These are phyloP conservation scores for Neotoma lepida DNA, from an alignment of 2,113 vertebrate genomes.

Conservation along the genomic window DNA sequence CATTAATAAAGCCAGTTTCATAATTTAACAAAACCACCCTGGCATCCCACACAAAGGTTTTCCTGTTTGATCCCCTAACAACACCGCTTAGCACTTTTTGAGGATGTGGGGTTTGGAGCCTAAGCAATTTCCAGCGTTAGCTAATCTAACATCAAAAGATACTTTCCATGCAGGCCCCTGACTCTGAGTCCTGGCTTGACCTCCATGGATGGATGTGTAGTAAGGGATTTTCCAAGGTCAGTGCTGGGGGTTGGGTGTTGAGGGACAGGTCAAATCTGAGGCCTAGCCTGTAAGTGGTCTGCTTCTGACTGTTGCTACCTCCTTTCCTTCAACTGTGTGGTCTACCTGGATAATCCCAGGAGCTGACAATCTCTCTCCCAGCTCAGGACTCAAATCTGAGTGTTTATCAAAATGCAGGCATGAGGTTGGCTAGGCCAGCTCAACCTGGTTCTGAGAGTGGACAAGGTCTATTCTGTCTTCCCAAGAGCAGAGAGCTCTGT, in stretches of 20 bases:
- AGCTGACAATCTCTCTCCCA: rapidly evolving
- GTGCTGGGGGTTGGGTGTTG: background rate
- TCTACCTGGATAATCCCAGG: background rate
- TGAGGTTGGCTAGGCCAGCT: rapidly evolving
- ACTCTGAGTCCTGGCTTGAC: background rate
- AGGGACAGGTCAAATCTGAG: background rate
- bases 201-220: background rate
- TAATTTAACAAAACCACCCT: conserved; percentile 62
- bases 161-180: background rate
- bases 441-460: background rate
- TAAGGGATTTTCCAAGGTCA: conserved; percentile 10
- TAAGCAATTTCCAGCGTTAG: background rate
- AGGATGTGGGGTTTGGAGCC: background rate
- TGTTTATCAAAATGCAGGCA: rapidly evolving
- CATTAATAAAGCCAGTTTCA: conserved; percentile 55
- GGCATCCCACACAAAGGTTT: conserved; percentile 47
- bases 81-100: conserved; percentile 51
- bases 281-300: background rate
- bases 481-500: background rate
- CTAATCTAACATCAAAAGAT: conserved; percentile 48
- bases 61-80: conserved; percentile 67
- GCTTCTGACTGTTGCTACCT: rapidly evolving
- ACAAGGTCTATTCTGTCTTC: background rate
- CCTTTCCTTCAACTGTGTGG: rapidly evolving
- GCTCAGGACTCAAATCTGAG: background rate